phyloP scores from a whole-genome alignment of 2,888 invertebrate species.

The Argyresthia goedartella region DNA sequence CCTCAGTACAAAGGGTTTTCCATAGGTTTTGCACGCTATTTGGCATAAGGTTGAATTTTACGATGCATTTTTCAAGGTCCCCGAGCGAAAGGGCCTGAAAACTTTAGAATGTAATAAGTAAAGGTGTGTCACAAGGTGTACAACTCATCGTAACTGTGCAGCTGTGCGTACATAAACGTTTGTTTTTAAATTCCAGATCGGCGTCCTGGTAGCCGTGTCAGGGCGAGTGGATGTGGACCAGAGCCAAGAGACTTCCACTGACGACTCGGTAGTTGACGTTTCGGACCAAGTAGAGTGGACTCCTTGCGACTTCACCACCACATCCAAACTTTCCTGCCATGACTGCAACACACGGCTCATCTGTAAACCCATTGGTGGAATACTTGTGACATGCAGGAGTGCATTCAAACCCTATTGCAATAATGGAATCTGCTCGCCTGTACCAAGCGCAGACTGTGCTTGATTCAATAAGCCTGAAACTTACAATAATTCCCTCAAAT shows the following conservation, averaged over 20 bases:
- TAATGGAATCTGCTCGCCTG: slow-evolving; percentile 32
- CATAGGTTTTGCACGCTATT: too few species aligned
- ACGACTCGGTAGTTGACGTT: background rate
- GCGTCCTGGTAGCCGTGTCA: slow-evolving; percentile 11
- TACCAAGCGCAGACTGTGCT: slow-evolving; percentile 28
- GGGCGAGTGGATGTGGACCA: slow-evolving; percentile 11
- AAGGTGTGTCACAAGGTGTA: too few species aligned
- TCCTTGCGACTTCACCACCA: slow-evolving; percentile 23
- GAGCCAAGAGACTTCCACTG: background rate
- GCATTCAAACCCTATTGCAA: slow-evolving; percentile 34
- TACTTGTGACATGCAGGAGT: slow-evolving; percentile 26
- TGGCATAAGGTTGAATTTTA: too few species aligned
- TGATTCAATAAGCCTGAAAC: background rate
- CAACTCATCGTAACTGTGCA: too few species aligned
- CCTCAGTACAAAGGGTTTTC: too few species aligned
- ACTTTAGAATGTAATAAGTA: too few species aligned
- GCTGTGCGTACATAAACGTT: too few species aligned
- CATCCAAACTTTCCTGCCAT: slow-evolving; percentile 26
- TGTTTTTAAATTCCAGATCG: slow-evolving; percentile 11
- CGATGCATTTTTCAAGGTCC: too few species aligned
- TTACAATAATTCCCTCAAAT: background rate
- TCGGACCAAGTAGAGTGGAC: slow-evolving; percentile 16
- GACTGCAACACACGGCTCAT: slow-evolving; percentile 35
- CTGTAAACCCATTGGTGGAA: slow-evolving; percentile 35
- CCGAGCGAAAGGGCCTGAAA: too few species aligned